A percentile compares a stretch with the other conserved stretches of the same genome.
Evolutionary conservation across 2,797 vertebrate species (phyloP).

Genomic region (Avahi laniger): DNA sequence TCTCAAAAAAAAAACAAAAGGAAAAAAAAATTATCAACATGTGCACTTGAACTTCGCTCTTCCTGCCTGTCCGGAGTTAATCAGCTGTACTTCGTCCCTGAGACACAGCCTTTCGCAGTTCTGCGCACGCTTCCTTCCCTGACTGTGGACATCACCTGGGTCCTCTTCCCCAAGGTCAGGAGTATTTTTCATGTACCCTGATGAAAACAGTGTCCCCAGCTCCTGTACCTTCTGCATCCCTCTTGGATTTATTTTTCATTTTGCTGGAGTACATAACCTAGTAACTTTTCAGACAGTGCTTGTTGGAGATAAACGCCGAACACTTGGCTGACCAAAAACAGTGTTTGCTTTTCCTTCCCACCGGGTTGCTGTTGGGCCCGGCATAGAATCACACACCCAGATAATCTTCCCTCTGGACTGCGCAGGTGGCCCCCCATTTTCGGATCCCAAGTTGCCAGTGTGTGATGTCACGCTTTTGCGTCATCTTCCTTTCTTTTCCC

Average conservation of each 20-base stretch:
- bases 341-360: neutral
- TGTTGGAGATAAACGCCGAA: constrained; percentile 27
- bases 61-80: fast-evolving
- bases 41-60: neutral
- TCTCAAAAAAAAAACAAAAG: no score
- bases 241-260: neutral
- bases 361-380: neutral
- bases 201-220: neutral
- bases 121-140: no score
- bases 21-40: neutral
- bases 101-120: neutral
- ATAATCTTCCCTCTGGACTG: neutral
- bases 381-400: neutral
- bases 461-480: neutral
- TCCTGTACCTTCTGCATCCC: neutral
- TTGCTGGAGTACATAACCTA: neutral
- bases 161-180: neutral
- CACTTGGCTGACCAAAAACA: neutral
- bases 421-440: neutral
- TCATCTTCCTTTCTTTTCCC: neutral
- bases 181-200: neutral
- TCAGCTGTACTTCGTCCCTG: neutral
- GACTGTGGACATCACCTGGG: neutral
- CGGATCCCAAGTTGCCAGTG: neutral
- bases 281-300: constrained; percentile 7